phyloP scores from a whole-genome alignment of 2,888 invertebrate species.

The Litoditis marina region DNA sequence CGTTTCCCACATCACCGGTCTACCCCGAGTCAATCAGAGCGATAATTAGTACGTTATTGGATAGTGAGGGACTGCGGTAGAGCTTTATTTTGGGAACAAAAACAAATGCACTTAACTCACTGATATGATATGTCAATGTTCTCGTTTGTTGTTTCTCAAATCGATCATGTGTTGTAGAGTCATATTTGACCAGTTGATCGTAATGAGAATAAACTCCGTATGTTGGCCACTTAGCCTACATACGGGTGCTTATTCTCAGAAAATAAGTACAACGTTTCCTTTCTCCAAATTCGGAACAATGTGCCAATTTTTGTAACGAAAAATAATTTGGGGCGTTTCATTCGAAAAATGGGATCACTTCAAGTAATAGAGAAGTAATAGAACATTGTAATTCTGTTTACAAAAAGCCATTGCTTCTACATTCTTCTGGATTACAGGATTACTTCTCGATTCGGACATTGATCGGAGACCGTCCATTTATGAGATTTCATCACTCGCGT shows the following conservation, averaged over 20 bases:
- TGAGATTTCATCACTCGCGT: constrained; percentile 64
- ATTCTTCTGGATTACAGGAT: constrained; percentile 66
- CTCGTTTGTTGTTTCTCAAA: too few species aligned
- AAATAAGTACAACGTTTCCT: too few species aligned
- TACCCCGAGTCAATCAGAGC: constrained; percentile 74
- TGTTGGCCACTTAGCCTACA: background rate
- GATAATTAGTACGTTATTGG: constrained; percentile 71
- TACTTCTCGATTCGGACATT: constrained; percentile 80
- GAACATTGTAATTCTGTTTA: background rate
- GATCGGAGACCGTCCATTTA: constrained; percentile 80
- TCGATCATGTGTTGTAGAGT: too few species aligned
- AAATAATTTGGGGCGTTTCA: too few species aligned
- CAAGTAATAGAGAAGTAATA: too few species aligned
- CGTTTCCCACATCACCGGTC: constrained; percentile 75
- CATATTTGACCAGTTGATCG: too few species aligned
- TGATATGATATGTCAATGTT: too few species aligned
- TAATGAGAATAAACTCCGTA: background rate
- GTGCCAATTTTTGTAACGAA: too few species aligned
- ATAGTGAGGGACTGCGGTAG: background rate
- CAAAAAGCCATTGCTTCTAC: background rate
- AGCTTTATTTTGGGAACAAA: background rate
- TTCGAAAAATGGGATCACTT: too few species aligned
- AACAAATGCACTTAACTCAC: background rate
- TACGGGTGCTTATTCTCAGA: too few species aligned
- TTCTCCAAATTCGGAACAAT: too few species aligned